phyloP scores from a whole-genome alignment of 1,140 invertebrate genomes.

The Leptopilina clavipes region DNA sequence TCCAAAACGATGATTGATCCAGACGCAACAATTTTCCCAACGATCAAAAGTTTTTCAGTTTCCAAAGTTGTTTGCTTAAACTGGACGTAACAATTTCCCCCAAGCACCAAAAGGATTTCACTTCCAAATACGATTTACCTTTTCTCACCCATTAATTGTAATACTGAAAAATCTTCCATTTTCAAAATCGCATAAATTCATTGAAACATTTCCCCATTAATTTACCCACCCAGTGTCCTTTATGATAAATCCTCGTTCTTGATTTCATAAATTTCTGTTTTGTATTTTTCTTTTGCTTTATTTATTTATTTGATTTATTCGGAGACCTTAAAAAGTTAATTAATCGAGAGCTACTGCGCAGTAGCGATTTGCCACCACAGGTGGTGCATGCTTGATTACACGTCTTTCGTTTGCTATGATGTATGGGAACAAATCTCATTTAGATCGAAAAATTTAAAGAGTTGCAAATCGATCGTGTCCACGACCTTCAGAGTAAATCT shows the following conservation, averaged over 20 bases:
- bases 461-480: constrained; percentile 58
- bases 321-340: not conserved
- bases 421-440: constrained; percentile 64
- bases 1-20: no score
- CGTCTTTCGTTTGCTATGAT: constrained; percentile 57
- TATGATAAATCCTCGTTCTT: not conserved
- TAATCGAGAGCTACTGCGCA: constrained; percentile 37
- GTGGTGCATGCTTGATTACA: constrained; percentile 55
- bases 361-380: constrained; percentile 44
- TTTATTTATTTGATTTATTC: no score
- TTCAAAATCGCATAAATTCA: no score
- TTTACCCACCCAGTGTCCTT: not conserved
- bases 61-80: no score
- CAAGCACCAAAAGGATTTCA: no score
- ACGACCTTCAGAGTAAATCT: constrained; percentile 59
- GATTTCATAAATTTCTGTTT: not conserved
- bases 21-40: no score
- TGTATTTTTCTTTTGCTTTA: not conserved
- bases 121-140: no score
- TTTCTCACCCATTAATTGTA: no score
- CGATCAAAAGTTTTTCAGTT: no score
- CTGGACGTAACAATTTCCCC: no score
- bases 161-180: no score
- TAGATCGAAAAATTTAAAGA: constrained; percentile 55
- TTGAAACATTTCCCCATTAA: not conserved